A percentile compares a stretch with the other conserved stretches of the same genome.
phyloP scores from a whole-genome alignment of 2,888 invertebrate species.

The Meteorus cinctellus region DNA sequence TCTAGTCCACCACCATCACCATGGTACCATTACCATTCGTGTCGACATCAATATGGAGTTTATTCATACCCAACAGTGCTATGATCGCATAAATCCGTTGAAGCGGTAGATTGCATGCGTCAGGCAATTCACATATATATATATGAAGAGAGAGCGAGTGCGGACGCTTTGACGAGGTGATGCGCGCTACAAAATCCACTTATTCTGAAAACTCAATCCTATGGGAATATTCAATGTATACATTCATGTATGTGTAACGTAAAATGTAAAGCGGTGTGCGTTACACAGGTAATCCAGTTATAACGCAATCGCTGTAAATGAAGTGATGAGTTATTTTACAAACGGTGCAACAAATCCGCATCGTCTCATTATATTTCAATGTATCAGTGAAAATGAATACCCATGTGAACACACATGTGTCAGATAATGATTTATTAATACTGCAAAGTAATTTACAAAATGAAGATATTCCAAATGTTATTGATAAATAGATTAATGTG shows the following conservation, averaged over 20 bases:
- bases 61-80: constrained; percentile 38
- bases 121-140: not conserved
- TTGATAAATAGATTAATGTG: too few relatives aligned
- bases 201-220: constrained; percentile 36
- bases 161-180: constrained; percentile 41
- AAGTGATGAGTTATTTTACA: constrained; percentile 43
- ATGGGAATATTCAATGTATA: not conserved
- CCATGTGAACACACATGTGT: not conserved
- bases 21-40: constrained; percentile 7
- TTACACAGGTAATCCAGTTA: constrained; percentile 41
- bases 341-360: constrained; percentile 18
- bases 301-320: constrained; percentile 53
- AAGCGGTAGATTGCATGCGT: constrained; percentile 30
- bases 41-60: constrained; percentile 37
- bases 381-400: not conserved
- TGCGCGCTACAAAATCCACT: constrained; percentile 40
- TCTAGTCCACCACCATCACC: not conserved
- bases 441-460: too few relatives aligned
- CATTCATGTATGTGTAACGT: not conserved
- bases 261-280: constrained; percentile 40
- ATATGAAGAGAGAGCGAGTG: not conserved
- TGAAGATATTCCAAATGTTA: too few relatives aligned
- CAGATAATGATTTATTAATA: too few relatives aligned
- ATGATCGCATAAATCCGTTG: constrained; percentile 40
- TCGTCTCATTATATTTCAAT: not conserved